Evolutionary conservation across 2,113 vertebrate genomes (phyloP), one percentile per base, ranked within the genome.

Genomic region (Indicator maculatus): DNA sequence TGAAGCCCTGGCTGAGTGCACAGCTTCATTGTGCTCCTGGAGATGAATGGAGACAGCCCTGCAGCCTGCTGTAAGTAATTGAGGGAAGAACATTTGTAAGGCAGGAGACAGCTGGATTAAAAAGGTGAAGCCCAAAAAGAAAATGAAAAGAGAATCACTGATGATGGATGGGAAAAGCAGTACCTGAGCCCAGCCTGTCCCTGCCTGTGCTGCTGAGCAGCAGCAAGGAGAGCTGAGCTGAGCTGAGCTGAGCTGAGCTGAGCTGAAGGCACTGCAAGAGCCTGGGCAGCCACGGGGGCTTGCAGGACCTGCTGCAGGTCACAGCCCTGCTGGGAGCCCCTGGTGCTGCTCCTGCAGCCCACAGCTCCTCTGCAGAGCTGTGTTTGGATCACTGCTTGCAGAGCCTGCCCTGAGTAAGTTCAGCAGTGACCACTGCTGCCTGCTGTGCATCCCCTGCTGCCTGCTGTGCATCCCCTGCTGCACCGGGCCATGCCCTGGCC

Each of bases 71-170:
- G 52, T 74, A 89, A 89, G 93, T 88, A 86, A 93, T 18, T 86
- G 90, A 93, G 66, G 55, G 72, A 84, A 92, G 86, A 89, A 75
- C 66, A 87, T 95, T 93, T 91, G 79, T 91, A 93, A 96, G 80
- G 87, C 85, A 95, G 86, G 63, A 93, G 89, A 93, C 92, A 95
- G 92, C 92, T 88, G 90, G 92, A 95, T 95, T 95, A 95, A 90
- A 95, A 95, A 94, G 83, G 86, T 85, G 85, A 97, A 95, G 74
- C 66, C 73, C 83, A 86, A 95, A 83, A 93, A 93, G 84, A 63
- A 88, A 87, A 95, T 95, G 89, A 87, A 96, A 96, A 93, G 77
- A 77, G 76, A 96, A 96, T 94, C 72, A 63, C 20, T 75, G 83
- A 18, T 94, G 92, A 95, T 94, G 93, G 90, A 96, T 95, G 70